phyloP scores from a whole-genome alignment of 2,113 vertebrate species.

The Epinephelus moara region DNA sequence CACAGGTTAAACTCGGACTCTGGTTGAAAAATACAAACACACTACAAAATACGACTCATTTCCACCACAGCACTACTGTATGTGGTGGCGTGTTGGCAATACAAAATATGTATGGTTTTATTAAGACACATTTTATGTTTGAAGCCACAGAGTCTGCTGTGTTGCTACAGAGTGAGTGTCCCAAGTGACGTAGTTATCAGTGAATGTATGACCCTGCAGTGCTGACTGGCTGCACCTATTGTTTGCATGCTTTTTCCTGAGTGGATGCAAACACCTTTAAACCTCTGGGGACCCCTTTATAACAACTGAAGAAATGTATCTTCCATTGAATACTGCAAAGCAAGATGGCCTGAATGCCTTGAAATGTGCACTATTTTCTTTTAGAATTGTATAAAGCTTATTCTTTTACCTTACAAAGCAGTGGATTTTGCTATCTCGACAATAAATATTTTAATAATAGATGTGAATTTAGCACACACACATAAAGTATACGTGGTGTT shows the following conservation, averaged over 20 bases:
- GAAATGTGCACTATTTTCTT: conserved; percentile 90
- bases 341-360: conserved; percentile 88
- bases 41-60: conserved; percentile 19
- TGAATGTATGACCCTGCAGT: conserved; percentile 71
- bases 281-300: conserved; percentile 76
- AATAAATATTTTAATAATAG: conserved; percentile 80
- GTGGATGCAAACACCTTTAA: conserved; percentile 76
- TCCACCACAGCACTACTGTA: background rate
- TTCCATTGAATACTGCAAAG: conserved; percentile 85
- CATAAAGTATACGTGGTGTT: conserved; percentile 48
- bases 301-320: conserved; percentile 82
- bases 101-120: conserved; percentile 9
- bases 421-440: conserved; percentile 69
- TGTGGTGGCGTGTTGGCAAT: background rate
- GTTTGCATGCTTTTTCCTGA: conserved; percentile 55
- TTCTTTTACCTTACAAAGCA: conserved; percentile 75
- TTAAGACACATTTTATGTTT: background rate
- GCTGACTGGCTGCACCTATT: conserved; percentile 52
- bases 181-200: conserved; percentile 30
- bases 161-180: conserved; percentile 29
- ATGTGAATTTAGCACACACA: conserved; percentile 73
- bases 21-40: conserved; percentile 12
- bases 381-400: conserved; percentile 82
- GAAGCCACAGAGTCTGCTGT: conserved; percentile 23
- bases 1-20: conserved; percentile 25